Evolutionary conservation across 2,797 vertebrate genomes (phyloP), one percentile per base, ranked within the genome.

Genomic region (Telmatherina bonti): DNA sequence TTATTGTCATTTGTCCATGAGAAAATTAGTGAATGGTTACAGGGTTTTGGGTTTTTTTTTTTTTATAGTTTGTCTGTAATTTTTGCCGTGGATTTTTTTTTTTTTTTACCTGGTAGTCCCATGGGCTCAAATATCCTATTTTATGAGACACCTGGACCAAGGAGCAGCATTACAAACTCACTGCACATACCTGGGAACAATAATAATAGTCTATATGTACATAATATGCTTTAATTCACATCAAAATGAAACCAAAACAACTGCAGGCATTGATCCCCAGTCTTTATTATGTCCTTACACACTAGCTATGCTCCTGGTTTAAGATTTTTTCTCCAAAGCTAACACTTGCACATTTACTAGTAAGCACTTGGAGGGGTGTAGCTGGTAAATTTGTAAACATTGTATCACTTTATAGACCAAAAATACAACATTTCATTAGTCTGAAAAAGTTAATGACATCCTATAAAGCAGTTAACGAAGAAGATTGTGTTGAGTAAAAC

Each of bases 1-100:
- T 66, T 59, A 33, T 10, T 35, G 52, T 43, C 33, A 61, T 20
- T 54, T 57, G 45, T 43, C 5, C 33, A 41, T 61, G 52, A 31
- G 27, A 52, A 51, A 29, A 38, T 7, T 0, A 43, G 27, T 55
- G 43, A 9, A 64, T 24, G 52, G 15, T 57, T n/a, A 52, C 52
- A 53, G 45, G 54, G 11, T 18, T 16, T n/a, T n/a, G n/a, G n/a
- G n/a, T n/a, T n/a, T n/a, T n/a, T n/a, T 8, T 5, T 61, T 75
- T n/a, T 69, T 3, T 3, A 33, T 11, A 59, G 52, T 58, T 55
- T 2, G 2, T 24, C 5, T 26, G 51, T n/a, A 27, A 31, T 67
- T 61, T 53, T 55, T 33, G 36, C 45, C 49, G 59, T n/a, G 41
- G 36, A 58, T 51, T 36, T 52, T 26, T 38, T 41, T 11, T 3